These are phyloP conservation scores for Pheosia gnoma DNA, from an alignment of 2,888 invertebrate genomes.

Conservation along the genomic window DNA sequence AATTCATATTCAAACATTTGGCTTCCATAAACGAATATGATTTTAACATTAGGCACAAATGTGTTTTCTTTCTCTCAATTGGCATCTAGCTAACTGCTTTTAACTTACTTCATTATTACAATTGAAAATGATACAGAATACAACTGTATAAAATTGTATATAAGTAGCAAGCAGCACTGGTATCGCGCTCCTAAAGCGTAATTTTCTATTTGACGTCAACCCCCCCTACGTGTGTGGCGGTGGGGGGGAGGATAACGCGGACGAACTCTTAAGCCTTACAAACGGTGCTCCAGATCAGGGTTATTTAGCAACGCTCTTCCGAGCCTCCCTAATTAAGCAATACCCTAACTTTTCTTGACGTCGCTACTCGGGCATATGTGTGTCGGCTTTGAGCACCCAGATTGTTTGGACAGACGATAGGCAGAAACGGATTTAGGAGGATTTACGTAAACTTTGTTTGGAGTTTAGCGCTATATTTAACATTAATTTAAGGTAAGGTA, in stretches of 20 bases:
- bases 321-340: constrained; percentile 68
- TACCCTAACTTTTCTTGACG: constrained; percentile 74
- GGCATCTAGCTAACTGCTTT: too few relatives aligned
- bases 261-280: constrained; percentile 64
- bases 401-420: constrained; percentile 66
- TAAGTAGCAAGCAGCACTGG: not conserved
- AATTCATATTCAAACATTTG: too few relatives aligned
- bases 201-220: constrained; percentile 32
- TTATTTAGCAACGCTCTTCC: constrained; percentile 65
- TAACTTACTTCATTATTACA: too few relatives aligned
- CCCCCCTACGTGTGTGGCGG: constrained; percentile 19
- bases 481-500: constrained; percentile 13
- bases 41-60: too few relatives aligned
- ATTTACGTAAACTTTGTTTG: constrained; percentile 50
- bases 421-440: constrained; percentile 56
- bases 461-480: constrained; percentile 34
- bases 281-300: constrained; percentile 69
- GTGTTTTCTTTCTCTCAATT: too few relatives aligned
- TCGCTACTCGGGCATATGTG: constrained; percentile 55
- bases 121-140: too few relatives aligned
- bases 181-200: constrained; percentile 21
- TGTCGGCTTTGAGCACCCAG: constrained; percentile 49
- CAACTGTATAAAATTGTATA: not conserved
- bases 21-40: too few relatives aligned
- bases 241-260: constrained; percentile 50